Base-by-base conservation (phyloP, 2,888 invertebrate species). In the Cheilosia grossa region DNA sequence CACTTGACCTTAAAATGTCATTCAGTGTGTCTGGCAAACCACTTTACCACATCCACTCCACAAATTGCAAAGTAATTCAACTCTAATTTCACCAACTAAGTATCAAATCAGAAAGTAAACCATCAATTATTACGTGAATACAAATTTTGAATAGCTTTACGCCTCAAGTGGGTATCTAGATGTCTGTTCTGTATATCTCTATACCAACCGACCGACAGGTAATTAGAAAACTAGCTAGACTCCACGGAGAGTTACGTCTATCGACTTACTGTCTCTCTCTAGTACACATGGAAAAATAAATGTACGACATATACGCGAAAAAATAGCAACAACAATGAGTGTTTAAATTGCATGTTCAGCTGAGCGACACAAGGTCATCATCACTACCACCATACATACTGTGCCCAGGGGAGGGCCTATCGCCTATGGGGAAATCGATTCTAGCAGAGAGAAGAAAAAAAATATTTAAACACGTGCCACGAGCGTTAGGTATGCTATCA, bases 41-140 rank as follows among this genome's bases (percentile, higher is more conserved):
- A 30, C 33, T 21, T 27, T 17, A 59, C 21, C 13, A 10, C 44
- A 44, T 10, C 17, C 66, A 53, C 40, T 66, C 49, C 13, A 44
- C 59, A 53, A 64, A 70, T 33, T 33, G 67, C 63, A 54, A 72
- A 78, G 67, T 67, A 77, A 78, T 73, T 78, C 78, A 72, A 78
- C 51, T 67, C 82, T 13, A 63, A 82, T 69, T 78, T 77, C 27
- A 56, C 27, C 77, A 67, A 54, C 63, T 64, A 47, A 54, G 63
- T 51, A 66, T 58, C 56, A 63, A 75, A 75, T 42, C 58, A 47
- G 47, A 72, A 77, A 69, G 56, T 44, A 67, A 56, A 56, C 47
- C 61, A 66, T 63, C 19, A 73, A 78, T 78, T 56, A 67, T 73
- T 69, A 73, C 72, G 73, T 69, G 54, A 72, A n/a, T 53, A 59